Conservation (phyloP, 2,797 vertebrate genomes). For the Periophthalmus magnuspinnatus region DNA sequence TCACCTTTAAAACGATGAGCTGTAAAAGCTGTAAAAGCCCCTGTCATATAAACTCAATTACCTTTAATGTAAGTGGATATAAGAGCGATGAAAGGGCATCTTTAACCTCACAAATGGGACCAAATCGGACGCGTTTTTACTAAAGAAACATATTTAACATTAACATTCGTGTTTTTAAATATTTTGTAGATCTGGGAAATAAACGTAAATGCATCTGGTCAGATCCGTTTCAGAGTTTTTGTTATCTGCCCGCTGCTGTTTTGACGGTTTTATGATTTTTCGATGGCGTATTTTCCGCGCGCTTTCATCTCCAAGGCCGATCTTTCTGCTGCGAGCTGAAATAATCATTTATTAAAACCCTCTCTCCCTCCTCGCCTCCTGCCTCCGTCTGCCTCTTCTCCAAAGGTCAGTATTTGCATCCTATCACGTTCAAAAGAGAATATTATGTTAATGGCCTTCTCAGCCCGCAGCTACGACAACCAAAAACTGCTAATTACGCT, state of each 20-base stretch:
- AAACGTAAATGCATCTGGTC: constrained; percentile 18
- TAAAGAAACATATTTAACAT: neutral
- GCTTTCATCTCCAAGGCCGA: constrained; percentile 47
- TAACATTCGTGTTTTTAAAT: constrained; percentile 26
- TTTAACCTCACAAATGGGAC: constrained; percentile 15
- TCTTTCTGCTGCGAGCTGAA: constrained; percentile 26
- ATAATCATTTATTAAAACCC: constrained; percentile 47
- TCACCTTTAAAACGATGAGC: too few species aligned
- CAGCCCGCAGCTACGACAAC: constrained; percentile 40
- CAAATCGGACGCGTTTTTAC: neutral
- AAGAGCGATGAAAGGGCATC: constrained; percentile 18
- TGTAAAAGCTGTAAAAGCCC: neutral
- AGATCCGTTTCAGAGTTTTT: constrained; percentile 23
- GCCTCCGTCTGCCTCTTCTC: constrained; percentile 8
- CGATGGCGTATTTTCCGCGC: constrained; percentile 27
- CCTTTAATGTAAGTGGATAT: constrained; percentile 32
- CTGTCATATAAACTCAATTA: constrained; percentile 31
- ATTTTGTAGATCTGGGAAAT: constrained; percentile 12
- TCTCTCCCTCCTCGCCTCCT: constrained; percentile 9
- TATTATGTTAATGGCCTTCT: constrained; percentile 66
- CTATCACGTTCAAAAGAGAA: constrained; percentile 55
- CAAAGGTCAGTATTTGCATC: constrained; percentile 74
- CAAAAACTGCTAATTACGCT: constrained; percentile 45
- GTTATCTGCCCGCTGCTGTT: constrained; percentile 25
- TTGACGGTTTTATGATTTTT: constrained; percentile 18